Conservation (phyloP, 2,888 invertebrate species). For the Zaprionus obscuricornis region DNA sequence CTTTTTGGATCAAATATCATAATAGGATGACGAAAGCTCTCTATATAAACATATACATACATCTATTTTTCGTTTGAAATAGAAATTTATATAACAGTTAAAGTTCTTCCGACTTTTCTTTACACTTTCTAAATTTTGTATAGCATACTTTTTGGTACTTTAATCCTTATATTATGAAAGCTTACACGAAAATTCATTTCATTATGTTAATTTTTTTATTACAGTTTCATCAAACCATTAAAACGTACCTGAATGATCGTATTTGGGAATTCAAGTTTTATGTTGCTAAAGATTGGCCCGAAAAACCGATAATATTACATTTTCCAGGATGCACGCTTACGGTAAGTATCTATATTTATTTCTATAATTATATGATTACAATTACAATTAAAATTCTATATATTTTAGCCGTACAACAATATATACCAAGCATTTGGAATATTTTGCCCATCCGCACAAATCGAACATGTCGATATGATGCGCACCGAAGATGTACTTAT, state of each 20-base stretch:
- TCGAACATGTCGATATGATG: conserved; percentile 89
- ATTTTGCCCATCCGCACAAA: conserved; percentile 91
- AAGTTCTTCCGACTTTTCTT: too few species aligned
- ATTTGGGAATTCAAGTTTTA: conserved; percentile 96
- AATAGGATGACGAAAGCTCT: too few species aligned
- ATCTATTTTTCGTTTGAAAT: neutral
- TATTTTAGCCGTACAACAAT: conserved; percentile 89
- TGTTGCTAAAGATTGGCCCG: conserved; percentile 94
- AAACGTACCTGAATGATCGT: conserved; percentile 93
- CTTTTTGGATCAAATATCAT: too few species aligned
- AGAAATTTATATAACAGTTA: too few species aligned
- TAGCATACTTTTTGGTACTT: too few species aligned
- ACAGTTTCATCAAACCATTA: conserved; percentile 95
- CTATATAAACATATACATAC: too few species aligned
- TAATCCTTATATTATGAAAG: neutral
- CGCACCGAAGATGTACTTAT: conserved; percentile 90
- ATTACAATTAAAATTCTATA: too few species aligned
- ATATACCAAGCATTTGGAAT: conserved; percentile 93
- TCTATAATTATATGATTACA: neutral
- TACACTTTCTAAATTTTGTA: too few species aligned
- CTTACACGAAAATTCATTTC: neutral
- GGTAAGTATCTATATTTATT: conserved; percentile 85
- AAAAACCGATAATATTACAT: conserved; percentile 92
- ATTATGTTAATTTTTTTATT: conserved; percentile 74
- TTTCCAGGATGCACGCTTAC: conserved; percentile 95